These are phyloP conservation scores for Chaenodraco wilsoni DNA, from an alignment of 2,797 vertebrate species.

Conservation along the genomic window DNA sequence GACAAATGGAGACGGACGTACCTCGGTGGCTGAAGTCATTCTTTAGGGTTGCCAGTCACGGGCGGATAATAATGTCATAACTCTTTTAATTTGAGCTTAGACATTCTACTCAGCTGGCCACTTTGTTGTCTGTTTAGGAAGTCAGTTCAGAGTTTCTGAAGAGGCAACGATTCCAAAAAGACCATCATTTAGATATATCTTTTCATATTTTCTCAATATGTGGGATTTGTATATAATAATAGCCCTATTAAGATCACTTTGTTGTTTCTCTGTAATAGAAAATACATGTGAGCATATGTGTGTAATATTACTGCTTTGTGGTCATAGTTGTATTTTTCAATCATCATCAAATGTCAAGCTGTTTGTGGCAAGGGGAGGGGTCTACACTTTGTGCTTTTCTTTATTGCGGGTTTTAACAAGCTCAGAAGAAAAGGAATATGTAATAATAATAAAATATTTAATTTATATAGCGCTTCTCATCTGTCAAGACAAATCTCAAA, in stretches of 20 bases:
- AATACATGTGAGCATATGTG: neutral
- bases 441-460: too few species aligned
- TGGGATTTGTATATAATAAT: neutral
- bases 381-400: neutral
- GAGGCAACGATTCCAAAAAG: neutral
- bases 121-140: neutral
- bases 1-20: conserved; percentile 47
- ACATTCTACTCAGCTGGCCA: conserved; percentile 11
- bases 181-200: too few species aligned
- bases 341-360: conserved; percentile 4
- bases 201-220: too few species aligned
- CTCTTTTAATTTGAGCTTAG: conserved; percentile 35
- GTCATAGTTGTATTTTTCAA: neutral
- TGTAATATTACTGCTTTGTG: neutral
- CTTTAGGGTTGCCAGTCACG: conserved; percentile 46
- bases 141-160: conserved; percentile 12
- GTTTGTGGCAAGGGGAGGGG: neutral
- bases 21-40: conserved; percentile 53
- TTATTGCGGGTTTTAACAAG: conserved; percentile 7
- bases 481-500: too few species aligned
- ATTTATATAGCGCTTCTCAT: too few species aligned
- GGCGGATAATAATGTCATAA: conserved; percentile 24
- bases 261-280: neutral
- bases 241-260: neutral
- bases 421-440: neutral